phyloP scores from a whole-genome alignment of 2,888 invertebrate genomes.

The Cephus sareptanus region DNA sequence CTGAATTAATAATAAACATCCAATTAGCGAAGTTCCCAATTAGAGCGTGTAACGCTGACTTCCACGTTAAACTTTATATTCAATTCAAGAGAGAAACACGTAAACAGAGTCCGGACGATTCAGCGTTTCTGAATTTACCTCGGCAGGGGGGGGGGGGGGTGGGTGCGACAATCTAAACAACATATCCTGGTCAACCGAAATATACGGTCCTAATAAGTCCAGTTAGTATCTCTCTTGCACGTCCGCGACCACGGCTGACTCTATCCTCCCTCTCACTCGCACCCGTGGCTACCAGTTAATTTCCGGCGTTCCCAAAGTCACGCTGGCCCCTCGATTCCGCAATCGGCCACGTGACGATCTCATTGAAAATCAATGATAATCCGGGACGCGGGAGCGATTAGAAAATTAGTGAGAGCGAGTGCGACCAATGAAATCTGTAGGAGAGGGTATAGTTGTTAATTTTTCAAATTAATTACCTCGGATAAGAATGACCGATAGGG shows the following conservation, averaged over 20 bases:
- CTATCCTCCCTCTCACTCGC: neutral
- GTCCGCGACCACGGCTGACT: neutral
- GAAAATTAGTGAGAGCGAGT: neutral
- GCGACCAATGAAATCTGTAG: neutral
- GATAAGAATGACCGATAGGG: neutral
- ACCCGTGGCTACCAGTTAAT: neutral
- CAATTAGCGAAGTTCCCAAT: slow-evolving; percentile 42
- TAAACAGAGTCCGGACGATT: slow-evolving; percentile 11
- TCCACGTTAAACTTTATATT: slow-evolving; percentile 38
- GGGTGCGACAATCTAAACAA: neutral
- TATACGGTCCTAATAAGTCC: neutral
- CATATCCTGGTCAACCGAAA: neutral
- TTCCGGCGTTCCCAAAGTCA: neutral
- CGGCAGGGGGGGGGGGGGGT: too few relatives aligned
- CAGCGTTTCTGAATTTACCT: neutral
- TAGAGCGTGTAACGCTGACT: slow-evolving; percentile 38
- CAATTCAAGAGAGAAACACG: slow-evolving; percentile 17
- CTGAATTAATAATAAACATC: slow-evolving; percentile 41
- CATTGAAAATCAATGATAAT: neutral
- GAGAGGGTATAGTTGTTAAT: neutral
- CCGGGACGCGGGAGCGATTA: too few relatives aligned
- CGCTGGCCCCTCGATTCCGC: neutral
- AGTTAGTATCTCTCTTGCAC: neutral
- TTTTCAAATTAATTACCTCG: neutral
- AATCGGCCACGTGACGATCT: neutral